phyloP scores from a whole-genome alignment of 2,888 invertebrate genomes.

The Troilus luridus region DNA sequence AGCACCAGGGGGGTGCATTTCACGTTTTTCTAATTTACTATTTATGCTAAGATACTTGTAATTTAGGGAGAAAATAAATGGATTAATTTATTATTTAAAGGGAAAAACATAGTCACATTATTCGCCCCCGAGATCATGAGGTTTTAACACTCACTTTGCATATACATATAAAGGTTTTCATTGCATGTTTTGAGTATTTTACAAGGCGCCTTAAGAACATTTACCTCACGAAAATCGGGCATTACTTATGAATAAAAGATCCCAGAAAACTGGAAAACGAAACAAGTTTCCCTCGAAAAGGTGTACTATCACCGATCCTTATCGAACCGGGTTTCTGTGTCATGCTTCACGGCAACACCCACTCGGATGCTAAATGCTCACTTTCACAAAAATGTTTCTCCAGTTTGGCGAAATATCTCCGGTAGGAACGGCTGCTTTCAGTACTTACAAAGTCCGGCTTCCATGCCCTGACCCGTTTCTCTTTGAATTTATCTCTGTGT shows the following conservation, averaged over 20 bases:
- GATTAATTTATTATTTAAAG: too few relatives aligned
- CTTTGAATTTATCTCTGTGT: not conserved
- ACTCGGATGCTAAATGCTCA: conserved; percentile 38
- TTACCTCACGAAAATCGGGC: conserved; percentile 17
- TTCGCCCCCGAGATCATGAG: too few relatives aligned
- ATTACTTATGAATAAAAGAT: conserved; percentile 17
- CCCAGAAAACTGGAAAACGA: conserved; percentile 21
- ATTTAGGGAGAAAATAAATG: too few relatives aligned
- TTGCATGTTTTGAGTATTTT: not conserved
- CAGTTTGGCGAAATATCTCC: not conserved
- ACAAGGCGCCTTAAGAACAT: not conserved
- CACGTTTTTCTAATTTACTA: too few relatives aligned
- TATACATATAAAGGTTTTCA: not conserved
- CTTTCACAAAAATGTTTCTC: conserved; percentile 36
- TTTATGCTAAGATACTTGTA: too few relatives aligned
- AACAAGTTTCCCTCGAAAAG: not conserved
- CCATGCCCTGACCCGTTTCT: not conserved
- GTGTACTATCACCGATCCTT: not conserved
- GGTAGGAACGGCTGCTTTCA: not conserved
- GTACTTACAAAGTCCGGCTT: not conserved
- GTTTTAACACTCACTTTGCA: not conserved
- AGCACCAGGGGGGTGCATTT: too few relatives aligned
- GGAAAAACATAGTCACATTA: too few relatives aligned
- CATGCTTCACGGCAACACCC: conserved; percentile 16
- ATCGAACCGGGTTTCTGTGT: conserved; percentile 43